These are phyloP conservation scores for Aegithalos caudatus DNA, from an alignment of 2,113 vertebrate genomes.

Conservation along the genomic window DNA sequence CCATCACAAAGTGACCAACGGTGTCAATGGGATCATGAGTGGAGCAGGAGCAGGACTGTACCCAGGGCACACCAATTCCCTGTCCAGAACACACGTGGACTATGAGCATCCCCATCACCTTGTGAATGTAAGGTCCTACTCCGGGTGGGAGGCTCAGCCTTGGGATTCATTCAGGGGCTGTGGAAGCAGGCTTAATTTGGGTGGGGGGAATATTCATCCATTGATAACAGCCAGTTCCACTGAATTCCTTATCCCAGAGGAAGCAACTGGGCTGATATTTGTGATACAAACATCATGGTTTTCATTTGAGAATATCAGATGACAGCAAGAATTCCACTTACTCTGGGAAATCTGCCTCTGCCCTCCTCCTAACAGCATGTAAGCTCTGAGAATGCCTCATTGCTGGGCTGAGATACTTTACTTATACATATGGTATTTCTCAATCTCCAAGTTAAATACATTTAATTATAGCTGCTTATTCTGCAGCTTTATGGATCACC, in stretches of 20 bases:
- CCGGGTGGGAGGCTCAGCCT: background rate
- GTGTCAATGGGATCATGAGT: conserved; percentile 68
- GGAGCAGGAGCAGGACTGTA: conserved; percentile 71
- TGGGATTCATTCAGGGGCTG: background rate
- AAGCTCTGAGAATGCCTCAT: conserved; percentile 6
- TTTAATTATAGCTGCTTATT: conserved; percentile 58
- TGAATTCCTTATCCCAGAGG: background rate
- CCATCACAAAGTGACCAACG: conserved; percentile 82
- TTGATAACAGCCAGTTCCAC: background rate
- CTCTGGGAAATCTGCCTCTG: conserved; percentile 37
- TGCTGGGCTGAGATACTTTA: background rate
- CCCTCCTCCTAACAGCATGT: conserved; percentile 23
- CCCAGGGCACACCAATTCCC: conserved; percentile 59
- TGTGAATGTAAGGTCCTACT: conserved; percentile 80
- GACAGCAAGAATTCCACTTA: conserved; percentile 35
- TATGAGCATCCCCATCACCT: conserved; percentile 82
- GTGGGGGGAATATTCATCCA: background rate
- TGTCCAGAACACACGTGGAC: conserved; percentile 70
- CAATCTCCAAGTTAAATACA: conserved; percentile 41
- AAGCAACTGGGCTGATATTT: conserved; percentile 23
- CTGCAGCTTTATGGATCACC: conserved; percentile 49
- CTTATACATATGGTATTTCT: conserved; percentile 40
- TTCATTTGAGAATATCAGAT: conserved; percentile 38
- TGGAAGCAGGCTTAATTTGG: background rate
- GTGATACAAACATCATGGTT: conserved; percentile 29